Percentiles rank a stretch among this genome's conserved stretches.
These are phyloP conservation scores for Drosophila parabipectinata DNA, from an alignment of 1,140 invertebrate genomes.

Conservation along the genomic window DNA sequence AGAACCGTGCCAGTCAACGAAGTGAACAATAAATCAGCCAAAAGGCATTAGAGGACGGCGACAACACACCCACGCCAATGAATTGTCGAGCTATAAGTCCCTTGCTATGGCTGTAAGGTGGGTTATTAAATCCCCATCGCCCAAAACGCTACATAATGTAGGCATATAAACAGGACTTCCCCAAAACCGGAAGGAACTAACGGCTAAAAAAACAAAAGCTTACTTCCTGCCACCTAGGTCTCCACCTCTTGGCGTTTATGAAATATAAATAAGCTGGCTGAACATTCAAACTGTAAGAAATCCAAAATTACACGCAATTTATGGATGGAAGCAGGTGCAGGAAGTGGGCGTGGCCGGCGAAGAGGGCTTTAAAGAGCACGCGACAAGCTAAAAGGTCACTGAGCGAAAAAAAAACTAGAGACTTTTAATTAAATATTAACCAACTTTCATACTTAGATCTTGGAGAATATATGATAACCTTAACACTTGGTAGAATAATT, in stretches of 20 bases:
- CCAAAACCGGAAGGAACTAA: slow-evolving; percentile 71
- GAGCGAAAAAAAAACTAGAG: slow-evolving; percentile 13
- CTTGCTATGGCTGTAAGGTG: too few relatives aligned
- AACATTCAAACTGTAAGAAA: slow-evolving; percentile 44
- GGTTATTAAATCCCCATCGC: too few relatives aligned
- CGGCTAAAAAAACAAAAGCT: slow-evolving; percentile 80
- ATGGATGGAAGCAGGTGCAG: slow-evolving; percentile 41
- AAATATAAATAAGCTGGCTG: slow-evolving; percentile 73
- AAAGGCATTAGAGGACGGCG: too few relatives aligned
- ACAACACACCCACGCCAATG: slow-evolving; percentile 1
- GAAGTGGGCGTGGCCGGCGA: slow-evolving; percentile 39
- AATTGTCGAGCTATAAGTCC: not conserved
- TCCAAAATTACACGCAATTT: slow-evolving; percentile 71
- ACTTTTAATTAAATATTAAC: too few relatives aligned
- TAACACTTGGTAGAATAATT: not conserved
- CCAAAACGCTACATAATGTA: slow-evolving; percentile 4
- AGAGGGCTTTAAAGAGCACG: slow-evolving; percentile 52
- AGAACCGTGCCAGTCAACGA: not conserved
- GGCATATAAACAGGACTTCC: slow-evolving; percentile 33
- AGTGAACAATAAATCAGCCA: slow-evolving; percentile 30
- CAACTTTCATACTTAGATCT: too few relatives aligned
- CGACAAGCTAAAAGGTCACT: slow-evolving; percentile 31
- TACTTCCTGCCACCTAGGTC: slow-evolving; percentile 51
- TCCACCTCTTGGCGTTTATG: slow-evolving; percentile 41
- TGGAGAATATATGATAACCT: too few relatives aligned